Evolutionary conservation across 2,888 invertebrate genomes (phyloP), one percentile per base, ranked within the genome.

Genomic region (Eulithis testata): DNA sequence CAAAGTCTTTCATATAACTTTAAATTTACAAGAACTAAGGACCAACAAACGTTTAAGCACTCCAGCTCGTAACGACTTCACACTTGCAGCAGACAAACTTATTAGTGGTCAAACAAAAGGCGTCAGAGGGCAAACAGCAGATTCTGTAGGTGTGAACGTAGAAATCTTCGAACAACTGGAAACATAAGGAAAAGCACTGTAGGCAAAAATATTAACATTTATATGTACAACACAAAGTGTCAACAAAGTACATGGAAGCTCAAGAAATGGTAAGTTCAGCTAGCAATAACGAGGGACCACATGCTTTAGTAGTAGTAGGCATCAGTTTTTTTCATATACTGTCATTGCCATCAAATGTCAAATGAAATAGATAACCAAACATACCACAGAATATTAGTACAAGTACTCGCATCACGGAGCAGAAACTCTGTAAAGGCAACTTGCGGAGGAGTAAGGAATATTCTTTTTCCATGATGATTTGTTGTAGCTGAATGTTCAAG

Each of bases 101-200:
- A 70, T 72, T 66, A 69, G 68, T 69, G 66, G 45, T 53, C 69
- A 73, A 70, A 72, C 70, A 73, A 59, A 60, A 70, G 68, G 70
- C 66, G 70, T 72, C 60, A 68, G 65, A 62, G 63, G 11, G 54
- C 53, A 70, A 73, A 73, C 72, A 72, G 45, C 67, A 67, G 70
- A 70, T 64, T 14, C 40, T 59, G 67, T 31, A 68, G 64, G 70
- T 65, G 70, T 69, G 70, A 71, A 70, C 54, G 66, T 61, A 60
- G 68, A 64, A 67, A 69, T 59, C 47, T 62, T 68, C 40, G 57
- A 64, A 63, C 60, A 40, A 54, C 50, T 65, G 61, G 63, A 60
- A 44, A 60, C 49, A 53, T 14, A 40, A 66, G 65, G 66, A 63
- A 66, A 60, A 63, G 44, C 63, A 31, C 57, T 70, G 69, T 66